Conservation (phyloP, 2,797 vertebrate genomes). For the Ctenopoma multispine region DNA sequence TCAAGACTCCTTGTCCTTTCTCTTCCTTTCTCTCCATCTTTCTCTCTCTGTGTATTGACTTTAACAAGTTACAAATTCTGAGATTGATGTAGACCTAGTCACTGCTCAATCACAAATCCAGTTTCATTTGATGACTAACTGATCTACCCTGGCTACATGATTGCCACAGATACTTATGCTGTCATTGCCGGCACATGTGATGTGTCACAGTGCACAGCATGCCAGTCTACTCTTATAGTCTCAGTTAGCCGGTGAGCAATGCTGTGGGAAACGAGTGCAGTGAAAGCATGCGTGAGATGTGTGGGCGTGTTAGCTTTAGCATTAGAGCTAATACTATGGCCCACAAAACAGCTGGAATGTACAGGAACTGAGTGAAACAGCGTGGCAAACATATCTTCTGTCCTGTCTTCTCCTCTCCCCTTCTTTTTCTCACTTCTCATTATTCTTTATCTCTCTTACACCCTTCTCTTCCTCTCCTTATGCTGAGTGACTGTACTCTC, state of each 20-base stretch:
- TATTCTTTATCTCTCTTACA: constrained; percentile 18
- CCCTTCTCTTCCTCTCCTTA: constrained; percentile 21
- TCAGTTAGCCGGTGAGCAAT: constrained; percentile 64
- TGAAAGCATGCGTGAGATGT: constrained; percentile 83
- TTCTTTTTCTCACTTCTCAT: neutral
- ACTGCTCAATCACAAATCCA: constrained; percentile 36
- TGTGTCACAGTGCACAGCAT: constrained; percentile 67
- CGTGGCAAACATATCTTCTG: constrained; percentile 46
- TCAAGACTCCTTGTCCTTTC: constrained; percentile 1
- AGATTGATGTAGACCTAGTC: constrained; percentile 3
- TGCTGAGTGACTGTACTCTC: constrained; percentile 43
- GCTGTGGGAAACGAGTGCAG: constrained; percentile 77
- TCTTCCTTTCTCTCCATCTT: constrained; percentile 1
- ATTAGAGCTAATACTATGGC: constrained; percentile 71
- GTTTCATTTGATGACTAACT: constrained; percentile 49
- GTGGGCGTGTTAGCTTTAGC: constrained; percentile 80
- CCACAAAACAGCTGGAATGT: constrained; percentile 81
- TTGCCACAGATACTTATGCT: constrained; percentile 43
- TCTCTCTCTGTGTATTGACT: neutral
- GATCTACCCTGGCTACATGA: constrained; percentile 25
- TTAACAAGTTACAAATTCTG: constrained; percentile 21
- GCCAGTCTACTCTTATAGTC: constrained; percentile 53
- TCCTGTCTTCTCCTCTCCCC: constrained; percentile 22
- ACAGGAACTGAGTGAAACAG: constrained; percentile 77
- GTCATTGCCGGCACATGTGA: constrained; percentile 64